Percentiles rank a stretch among this genome's conserved stretches.
Conservation (phyloP, 2,113 vertebrate species). For the Smithornis capensis region DNA sequence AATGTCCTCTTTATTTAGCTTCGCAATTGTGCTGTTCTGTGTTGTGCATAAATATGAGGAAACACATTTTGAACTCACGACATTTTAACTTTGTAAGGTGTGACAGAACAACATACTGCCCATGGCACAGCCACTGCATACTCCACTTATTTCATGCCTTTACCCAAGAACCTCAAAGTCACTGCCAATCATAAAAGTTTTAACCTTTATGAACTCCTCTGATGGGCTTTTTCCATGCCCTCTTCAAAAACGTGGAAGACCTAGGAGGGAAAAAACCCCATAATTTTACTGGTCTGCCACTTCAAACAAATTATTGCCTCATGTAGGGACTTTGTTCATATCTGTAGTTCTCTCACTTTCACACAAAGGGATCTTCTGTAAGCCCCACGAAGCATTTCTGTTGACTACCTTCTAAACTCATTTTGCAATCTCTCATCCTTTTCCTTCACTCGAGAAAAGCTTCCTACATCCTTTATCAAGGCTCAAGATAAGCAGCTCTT, state of each 20-base stretch:
- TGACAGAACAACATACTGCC: background rate
- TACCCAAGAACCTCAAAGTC: background rate
- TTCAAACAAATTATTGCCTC: background rate
- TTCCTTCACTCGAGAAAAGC: background rate
- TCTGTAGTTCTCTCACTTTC: background rate
- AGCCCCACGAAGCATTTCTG: background rate
- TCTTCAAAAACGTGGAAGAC: background rate
- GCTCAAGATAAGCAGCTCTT: background rate
- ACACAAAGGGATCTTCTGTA: background rate
- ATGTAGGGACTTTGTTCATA: background rate
- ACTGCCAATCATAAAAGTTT: background rate
- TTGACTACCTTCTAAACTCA: background rate
- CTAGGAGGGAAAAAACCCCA: accelerated
- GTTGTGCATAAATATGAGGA: conserved; percentile 21
- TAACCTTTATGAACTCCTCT: background rate
- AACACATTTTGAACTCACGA: background rate
- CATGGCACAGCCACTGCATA: background rate
- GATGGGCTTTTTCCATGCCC: background rate
- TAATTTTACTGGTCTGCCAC: background rate
- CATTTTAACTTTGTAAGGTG: conserved; percentile 1
- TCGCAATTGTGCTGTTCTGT: background rate
- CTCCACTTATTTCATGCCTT: background rate
- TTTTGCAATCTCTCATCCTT: background rate
- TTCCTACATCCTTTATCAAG: background rate
- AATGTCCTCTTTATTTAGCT: conserved; percentile 51